Conservation (phyloP, 1,140 invertebrate species). For the Gonioctena quinquepunctata region DNA sequence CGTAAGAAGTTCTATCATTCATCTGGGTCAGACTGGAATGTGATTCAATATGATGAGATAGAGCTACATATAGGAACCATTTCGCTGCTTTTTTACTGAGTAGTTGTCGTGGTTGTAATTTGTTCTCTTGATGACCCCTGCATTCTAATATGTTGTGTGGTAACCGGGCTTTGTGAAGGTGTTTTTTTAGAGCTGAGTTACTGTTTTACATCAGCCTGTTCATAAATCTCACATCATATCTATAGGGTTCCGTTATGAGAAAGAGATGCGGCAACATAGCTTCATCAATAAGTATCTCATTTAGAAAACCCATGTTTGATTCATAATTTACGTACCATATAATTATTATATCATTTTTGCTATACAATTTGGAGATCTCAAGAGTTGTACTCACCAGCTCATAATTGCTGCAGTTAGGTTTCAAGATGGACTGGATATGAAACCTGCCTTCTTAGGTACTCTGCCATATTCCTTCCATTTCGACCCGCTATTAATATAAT, state of each 20-base stretch:
- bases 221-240: background rate
- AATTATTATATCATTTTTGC: background rate
- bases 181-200: background rate
- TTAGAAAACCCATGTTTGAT: background rate
- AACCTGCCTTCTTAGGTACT: background rate
- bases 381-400: background rate
- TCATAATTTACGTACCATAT: background rate
- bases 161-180: background rate
- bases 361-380: background rate
- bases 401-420: background rate
- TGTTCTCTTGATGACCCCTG: background rate
- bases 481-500: background rate
- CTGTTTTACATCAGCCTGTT: background rate
- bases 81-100: background rate
- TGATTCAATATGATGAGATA: background rate
- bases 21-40: background rate
- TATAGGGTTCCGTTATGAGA: background rate
- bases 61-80: background rate
- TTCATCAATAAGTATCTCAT: background rate
- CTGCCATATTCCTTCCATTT: constrained; percentile 1
- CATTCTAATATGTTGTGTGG: background rate
- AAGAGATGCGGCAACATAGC: background rate
- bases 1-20: too few relatives aligned
- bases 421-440: background rate
- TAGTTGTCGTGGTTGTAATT: background rate